Evolutionary conservation across 2,797 vertebrate species (phyloP), one percentile per base, ranked within the genome.

Genomic region (Xenops minutus): DNA sequence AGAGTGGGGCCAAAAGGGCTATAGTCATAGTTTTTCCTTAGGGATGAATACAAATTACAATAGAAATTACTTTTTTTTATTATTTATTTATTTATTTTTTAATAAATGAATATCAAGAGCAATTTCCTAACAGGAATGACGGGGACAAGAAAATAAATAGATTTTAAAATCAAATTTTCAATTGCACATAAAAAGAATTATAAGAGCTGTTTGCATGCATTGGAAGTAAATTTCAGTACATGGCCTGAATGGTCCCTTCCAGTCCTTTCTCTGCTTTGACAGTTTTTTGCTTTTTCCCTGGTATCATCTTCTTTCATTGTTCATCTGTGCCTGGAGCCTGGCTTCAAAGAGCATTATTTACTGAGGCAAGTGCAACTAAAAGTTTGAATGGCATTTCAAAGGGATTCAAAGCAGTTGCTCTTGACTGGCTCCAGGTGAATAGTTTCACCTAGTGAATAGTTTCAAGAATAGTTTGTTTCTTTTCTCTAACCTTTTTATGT

Each of bases 341-440:
- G 6, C 24, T 85, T 88, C 79, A 90, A 80, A 93, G 30, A 69
- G 43, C 63, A 58, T 89, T 94, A 85, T 92, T 93, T 94, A 92
- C 76, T n/a, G 56, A 80, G 43, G 61, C 66, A 54, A 90, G n/a
- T 74, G 43, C 72, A 88, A 75, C 79, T 82, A 64, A 73, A 90
- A 66, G 37, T 93, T 58, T 90, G 76, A 93, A 96, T 66, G 68
- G 44, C 56, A 80, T 80, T 94, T 95, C 80, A 92, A 85, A 82
- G 37, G 63, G 26, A 94, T 85, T 93, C 79, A 88, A 86, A 92
- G 43, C 24, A 59, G 59, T 58, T 85, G 19, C 10, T 71, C 27
- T 52, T 51, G 30, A 90, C 76, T 83, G 30, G 76, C 73, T 86
- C 39, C 83, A 90, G 80, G 83, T 95, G 79, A 92, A 87, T 29